Base-by-base conservation (phyloP, 2,888 invertebrate genomes). In the Lepidocyrtoides sp. region DNA sequence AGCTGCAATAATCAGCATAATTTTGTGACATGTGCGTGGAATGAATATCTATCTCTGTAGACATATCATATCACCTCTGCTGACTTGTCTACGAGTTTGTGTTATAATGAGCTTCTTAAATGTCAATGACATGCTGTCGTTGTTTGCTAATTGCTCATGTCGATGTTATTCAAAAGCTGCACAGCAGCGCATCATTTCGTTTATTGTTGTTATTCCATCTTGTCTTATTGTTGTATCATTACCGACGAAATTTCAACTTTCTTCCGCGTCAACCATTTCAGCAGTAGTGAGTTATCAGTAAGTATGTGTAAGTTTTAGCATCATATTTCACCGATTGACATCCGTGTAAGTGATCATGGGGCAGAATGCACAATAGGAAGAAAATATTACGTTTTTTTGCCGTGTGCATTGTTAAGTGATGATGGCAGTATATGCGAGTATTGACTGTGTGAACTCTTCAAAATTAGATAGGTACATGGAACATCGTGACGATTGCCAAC, bases 401-500 rank as follows among this genome's bases (percentile, higher is more conserved):
- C 7, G 14, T 44, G 29, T 54, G 54, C 77, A 1, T 44, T 8
- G 20, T 29, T 8, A 77, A 54, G 77, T 51, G 77, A 54, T 77
- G 77, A 54, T 77, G 20, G 77, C 29, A 77, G 32, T 77, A 77
- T 32, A 54, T 51, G 77, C 12, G 51, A 29, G 77, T 72, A 77
- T 77, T 29, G 44, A 17, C 8, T 77, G 54, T 48, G 66, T 66
- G 48, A 83, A 26, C 29, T 66, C 66, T 48, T 66, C 44, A 83
- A 66, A 83, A 48, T 77, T 51, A 69, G 51, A 29, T 77, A 29
- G 51, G 77, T 77, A 51, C 77, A 77, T 32, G 77, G 77, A 29
- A 26, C 63, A n/a, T 63, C 63, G 82, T 85, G 85, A 84, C 75
- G 84, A 90, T 85, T 90, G 90, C 90, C 90, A 90, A 90, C 90